Evolutionary conservation across 2,888 invertebrate genomes (phyloP).

Genomic region (Pogonocherus hispidulus): DNA sequence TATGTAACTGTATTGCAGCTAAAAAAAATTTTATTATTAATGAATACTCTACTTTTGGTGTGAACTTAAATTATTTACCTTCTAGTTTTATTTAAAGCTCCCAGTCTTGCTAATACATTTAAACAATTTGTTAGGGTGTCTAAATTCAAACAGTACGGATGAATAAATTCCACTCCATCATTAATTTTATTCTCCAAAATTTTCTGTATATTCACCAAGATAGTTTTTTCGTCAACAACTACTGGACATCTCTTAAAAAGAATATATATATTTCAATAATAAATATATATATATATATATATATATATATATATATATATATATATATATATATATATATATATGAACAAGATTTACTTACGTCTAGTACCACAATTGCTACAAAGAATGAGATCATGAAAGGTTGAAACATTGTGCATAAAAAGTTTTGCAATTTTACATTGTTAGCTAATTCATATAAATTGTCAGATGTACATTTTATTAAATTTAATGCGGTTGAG

Average conservation of each 20-base stretch:
- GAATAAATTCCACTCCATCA: constrained; percentile 67
- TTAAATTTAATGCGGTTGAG: constrained; percentile 61
- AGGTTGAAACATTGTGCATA: constrained; percentile 76
- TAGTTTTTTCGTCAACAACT: constrained; percentile 70
- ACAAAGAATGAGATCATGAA: constrained; percentile 74
- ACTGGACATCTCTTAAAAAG: constrained; percentile 55
- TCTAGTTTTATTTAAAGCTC: constrained; percentile 64
- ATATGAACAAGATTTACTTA: constrained; percentile 57
- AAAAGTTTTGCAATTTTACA: constrained; percentile 69
- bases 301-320: too few species aligned
- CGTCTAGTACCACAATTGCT: constrained; percentile 70
- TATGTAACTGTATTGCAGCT: constrained; percentile 49
- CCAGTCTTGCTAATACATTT: constrained; percentile 69
- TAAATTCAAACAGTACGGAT: constrained; percentile 82
- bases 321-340: too few species aligned
- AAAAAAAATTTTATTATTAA: constrained; percentile 36
- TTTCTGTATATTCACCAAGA: constrained; percentile 74
- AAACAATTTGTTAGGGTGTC: constrained; percentile 76
- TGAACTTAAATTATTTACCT: constrained; percentile 52
- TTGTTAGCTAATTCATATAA: constrained; percentile 67
- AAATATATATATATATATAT: neutral
- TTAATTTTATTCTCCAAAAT: constrained; percentile 71
- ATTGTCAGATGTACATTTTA: constrained; percentile 57
- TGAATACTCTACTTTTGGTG: too few species aligned
- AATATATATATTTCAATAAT: constrained; percentile 35